Percentiles rank a stretch among this genome's conserved stretches.
These are phyloP conservation scores for Sympetrum striolatum DNA, from an alignment of 2,888 invertebrate genomes.

Conservation along the genomic window DNA sequence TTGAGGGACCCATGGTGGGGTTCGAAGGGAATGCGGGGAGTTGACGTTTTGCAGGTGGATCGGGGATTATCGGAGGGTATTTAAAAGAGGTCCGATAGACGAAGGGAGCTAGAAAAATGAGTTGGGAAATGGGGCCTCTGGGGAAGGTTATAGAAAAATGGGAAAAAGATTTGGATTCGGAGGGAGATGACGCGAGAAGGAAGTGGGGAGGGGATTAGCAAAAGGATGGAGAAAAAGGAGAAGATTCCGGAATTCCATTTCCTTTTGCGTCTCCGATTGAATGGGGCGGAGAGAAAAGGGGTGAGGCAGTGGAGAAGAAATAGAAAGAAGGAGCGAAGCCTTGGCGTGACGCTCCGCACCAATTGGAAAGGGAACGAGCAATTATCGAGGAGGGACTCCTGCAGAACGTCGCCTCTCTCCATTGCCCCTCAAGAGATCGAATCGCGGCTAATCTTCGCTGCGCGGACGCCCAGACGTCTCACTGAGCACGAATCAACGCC, in stretches of 20 bases:
- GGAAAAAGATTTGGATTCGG: background rate
- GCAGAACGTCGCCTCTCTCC: background rate
- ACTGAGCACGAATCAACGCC: background rate
- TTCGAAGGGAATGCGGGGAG: background rate
- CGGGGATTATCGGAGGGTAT: background rate
- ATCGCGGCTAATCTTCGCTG: background rate
- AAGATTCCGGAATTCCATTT: background rate
- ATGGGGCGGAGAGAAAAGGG: background rate
- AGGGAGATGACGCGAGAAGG: background rate
- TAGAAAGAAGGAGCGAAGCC: background rate
- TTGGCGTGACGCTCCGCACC: background rate
- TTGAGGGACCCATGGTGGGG: background rate
- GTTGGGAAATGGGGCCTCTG: background rate
- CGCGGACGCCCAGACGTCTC: background rate
- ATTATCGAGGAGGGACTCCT: constrained; percentile 1
- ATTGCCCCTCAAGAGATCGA: background rate
- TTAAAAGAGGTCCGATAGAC: background rate
- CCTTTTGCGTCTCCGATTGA: background rate
- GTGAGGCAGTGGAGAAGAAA: background rate
- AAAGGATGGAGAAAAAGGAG: background rate
- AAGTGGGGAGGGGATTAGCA: background rate
- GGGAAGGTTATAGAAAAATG: background rate
- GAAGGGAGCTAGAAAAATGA: background rate
- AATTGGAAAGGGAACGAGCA: background rate
- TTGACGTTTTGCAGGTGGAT: background rate